phyloP scores from a whole-genome alignment of 2,888 invertebrate species.

The Agonopterix subpropinquella region DNA sequence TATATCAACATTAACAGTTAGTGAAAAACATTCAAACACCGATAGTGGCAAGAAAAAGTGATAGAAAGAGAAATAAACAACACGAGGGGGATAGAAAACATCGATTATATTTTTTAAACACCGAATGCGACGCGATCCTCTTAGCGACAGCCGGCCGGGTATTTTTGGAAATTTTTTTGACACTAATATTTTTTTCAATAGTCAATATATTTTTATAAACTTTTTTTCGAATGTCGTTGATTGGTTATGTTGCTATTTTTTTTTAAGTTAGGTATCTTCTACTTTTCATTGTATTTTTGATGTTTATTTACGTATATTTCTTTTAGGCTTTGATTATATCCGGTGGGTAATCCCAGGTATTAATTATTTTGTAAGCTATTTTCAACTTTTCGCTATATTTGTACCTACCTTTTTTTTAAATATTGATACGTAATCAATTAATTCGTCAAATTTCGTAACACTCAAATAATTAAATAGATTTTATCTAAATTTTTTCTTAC shows the following conservation, averaged over 20 bases:
- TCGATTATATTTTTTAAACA: conserved; percentile 61
- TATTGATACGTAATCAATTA: no score
- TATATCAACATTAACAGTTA: conserved; percentile 75
- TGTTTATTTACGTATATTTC: not conserved
- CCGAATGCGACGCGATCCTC: conserved; percentile 65
- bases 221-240: not conserved
- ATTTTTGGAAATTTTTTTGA: conserved; percentile 49
- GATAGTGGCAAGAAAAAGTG: conserved; percentile 70
- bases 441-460: no score
- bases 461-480: no score
- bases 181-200: conserved; percentile 7
- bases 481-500: no score
- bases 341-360: not conserved
- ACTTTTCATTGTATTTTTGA: no score
- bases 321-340: not conserved
- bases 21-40: conserved; percentile 75
- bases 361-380: no score
- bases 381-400: no score
- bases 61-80: conserved; percentile 43
- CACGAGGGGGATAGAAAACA: conserved; percentile 62
- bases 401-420: no score
- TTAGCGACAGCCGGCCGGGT: conserved; percentile 64
- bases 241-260: not conserved
- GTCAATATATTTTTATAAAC: not conserved
- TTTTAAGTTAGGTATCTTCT: no score